A percentile compares a stretch with the other conserved stretches of the same genome.
These are phyloP conservation scores for Pecten maximus DNA, from an alignment of 2,888 invertebrate genomes.

Conservation along the genomic window DNA sequence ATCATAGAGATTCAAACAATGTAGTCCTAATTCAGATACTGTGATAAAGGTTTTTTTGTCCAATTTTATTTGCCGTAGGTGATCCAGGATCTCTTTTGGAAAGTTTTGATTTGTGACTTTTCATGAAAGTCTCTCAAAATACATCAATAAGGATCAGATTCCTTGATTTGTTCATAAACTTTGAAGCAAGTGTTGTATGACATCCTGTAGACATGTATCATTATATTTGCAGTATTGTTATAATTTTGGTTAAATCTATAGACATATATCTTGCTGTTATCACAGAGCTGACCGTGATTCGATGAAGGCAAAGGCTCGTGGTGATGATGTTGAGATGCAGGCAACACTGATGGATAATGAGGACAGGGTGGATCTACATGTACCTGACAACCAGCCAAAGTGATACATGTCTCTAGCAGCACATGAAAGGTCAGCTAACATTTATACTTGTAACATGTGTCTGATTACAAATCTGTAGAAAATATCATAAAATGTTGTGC, in stretches of 20 bases:
- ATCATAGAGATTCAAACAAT: neutral
- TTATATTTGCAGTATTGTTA: neutral
- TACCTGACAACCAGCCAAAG: slow-evolving; percentile 56
- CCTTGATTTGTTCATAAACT: too few relatives aligned
- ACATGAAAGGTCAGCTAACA: neutral
- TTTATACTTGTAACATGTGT: too few relatives aligned
- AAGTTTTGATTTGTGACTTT: too few relatives aligned
- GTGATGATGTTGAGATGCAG: slow-evolving; percentile 68
- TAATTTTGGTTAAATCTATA: neutral
- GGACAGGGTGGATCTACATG: slow-evolving; percentile 64
- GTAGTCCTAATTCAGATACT: neutral
- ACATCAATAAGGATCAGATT: too few relatives aligned
- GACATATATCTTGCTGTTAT: neutral
- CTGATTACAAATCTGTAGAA: too few relatives aligned
- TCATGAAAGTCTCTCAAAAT: too few relatives aligned
- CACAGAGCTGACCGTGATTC: slow-evolving; percentile 69
- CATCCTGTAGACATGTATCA: too few relatives aligned
- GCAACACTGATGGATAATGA: slow-evolving; percentile 66
- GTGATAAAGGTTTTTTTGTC: too few relatives aligned
- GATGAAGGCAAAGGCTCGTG: slow-evolving; percentile 62
- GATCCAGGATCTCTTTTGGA: too few relatives aligned
- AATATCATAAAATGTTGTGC: too few relatives aligned
- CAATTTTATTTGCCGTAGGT: too few relatives aligned
- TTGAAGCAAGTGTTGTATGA: too few relatives aligned
- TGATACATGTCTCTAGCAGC: neutral